Conservation (phyloP, 1,140 invertebrate species). For the Leptinotarsa lineolata region DNA sequence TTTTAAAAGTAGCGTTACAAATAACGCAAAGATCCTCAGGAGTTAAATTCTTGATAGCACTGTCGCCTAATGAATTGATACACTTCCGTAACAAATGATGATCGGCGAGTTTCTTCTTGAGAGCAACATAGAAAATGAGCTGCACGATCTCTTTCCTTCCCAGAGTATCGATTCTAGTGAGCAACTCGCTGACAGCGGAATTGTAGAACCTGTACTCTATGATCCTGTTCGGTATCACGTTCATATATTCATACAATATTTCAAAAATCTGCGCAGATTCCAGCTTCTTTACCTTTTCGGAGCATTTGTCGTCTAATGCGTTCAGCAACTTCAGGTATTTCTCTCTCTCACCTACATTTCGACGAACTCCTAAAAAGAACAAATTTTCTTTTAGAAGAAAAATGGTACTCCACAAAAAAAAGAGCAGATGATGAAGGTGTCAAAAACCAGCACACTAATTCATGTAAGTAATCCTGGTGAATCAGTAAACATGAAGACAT, state of each 20-base stretch:
- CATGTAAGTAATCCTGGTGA: no score
- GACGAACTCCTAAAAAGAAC: not conserved
- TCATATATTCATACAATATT: conserved; percentile 44
- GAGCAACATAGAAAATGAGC: conserved; percentile 50
- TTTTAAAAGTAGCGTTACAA: conserved; percentile 53
- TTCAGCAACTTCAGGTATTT: conserved; percentile 12
- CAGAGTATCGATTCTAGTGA: conserved; percentile 31
- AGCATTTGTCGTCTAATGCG: conserved; percentile 45
- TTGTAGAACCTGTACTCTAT: conserved; percentile 45
- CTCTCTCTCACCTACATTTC: not conserved
- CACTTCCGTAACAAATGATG: conserved; percentile 45
- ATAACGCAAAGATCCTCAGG: conserved; percentile 50
- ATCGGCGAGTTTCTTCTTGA: conserved; percentile 47
- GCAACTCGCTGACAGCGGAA: conserved; percentile 39
- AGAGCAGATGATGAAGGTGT: no score
- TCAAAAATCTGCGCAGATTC: conserved; percentile 39
- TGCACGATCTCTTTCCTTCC: conserved; percentile 47
- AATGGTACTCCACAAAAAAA: no score
- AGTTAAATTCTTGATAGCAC: conserved; percentile 42
- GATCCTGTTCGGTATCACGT: conserved; percentile 41
- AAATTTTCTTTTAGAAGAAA: no score
- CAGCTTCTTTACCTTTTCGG: conserved; percentile 34
- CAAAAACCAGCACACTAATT: no score
- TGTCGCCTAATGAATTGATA: conserved; percentile 38
- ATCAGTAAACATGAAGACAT: no score